These are phyloP conservation scores for Limosa lapponica DNA, from an alignment of 2,797 vertebrate species.

Conservation along the genomic window DNA sequence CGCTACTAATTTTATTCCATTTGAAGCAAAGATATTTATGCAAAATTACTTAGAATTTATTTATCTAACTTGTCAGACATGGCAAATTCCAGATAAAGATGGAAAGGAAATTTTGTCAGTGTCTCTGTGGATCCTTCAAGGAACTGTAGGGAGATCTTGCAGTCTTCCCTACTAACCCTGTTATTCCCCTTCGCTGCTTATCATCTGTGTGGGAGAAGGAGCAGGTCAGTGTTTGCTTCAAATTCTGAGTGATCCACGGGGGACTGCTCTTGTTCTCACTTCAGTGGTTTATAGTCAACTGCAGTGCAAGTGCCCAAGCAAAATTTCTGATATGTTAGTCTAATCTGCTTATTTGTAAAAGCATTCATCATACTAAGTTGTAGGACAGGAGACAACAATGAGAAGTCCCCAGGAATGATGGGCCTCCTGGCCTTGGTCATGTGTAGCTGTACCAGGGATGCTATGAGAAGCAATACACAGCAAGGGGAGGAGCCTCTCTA, in stretches of 20 bases:
- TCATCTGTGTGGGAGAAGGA: neutral
- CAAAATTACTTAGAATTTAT: neutral
- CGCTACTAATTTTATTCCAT: constrained; percentile 10
- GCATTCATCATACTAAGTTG: neutral
- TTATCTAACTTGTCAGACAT: neutral
- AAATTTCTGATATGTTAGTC: neutral
- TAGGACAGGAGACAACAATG: neutral
- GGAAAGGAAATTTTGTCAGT: neutral
- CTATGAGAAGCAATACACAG: neutral
- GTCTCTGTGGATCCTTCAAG: neutral
- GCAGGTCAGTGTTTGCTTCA: neutral
- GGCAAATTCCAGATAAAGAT: neutral
- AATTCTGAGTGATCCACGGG: neutral
- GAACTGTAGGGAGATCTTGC: neutral
- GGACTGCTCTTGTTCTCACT: neutral
- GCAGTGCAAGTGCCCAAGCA: neutral
- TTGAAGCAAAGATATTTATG: neutral
- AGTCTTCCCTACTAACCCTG: neutral
- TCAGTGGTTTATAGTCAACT: neutral
- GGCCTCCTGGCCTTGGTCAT: neutral
- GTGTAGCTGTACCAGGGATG: neutral
- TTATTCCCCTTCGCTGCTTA: accelerated
- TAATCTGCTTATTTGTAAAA: neutral
- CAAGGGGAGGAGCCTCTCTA: neutral
- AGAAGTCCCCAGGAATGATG: neutral